These are phyloP conservation scores for Peromyscus eremicus DNA, from an alignment of 2,797 vertebrate species.

Conservation along the genomic window DNA sequence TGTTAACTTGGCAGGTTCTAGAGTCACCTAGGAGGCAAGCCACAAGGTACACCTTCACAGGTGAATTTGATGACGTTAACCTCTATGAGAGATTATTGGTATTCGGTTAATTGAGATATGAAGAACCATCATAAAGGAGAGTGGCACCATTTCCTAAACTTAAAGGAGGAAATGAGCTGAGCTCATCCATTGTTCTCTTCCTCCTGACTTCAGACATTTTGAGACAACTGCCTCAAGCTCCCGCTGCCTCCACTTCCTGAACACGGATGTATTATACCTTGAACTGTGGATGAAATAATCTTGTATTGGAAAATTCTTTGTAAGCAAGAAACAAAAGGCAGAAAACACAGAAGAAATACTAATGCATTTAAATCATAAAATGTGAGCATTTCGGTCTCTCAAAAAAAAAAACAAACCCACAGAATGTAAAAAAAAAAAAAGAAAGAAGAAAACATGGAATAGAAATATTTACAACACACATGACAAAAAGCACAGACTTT, in stretches of 20 bases:
- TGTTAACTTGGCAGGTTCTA: neutral
- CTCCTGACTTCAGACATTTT: neutral
- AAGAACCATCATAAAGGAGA: neutral
- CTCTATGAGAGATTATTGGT: neutral
- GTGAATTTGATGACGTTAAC: neutral
- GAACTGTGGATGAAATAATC: neutral
- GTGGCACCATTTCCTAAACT: neutral
- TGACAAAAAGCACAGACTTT: conserved; percentile 72
- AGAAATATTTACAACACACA: conserved; percentile 71
- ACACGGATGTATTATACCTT: neutral
- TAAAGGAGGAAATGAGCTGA: neutral
- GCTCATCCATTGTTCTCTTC: too few species aligned
- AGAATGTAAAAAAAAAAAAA: conserved; percentile 16
- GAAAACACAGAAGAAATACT: conserved; percentile 23
- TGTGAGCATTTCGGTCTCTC: neutral
- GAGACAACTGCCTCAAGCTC: neutral
- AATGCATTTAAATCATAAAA: conserved; percentile 45
- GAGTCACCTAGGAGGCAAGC: neutral
- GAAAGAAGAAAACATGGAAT: neutral
- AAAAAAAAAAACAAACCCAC: conserved; percentile 52
- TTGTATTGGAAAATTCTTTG: neutral
- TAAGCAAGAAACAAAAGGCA: conserved; percentile 36
- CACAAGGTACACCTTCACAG: neutral
- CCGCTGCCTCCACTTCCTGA: neutral
- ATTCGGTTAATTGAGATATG: neutral